These are phyloP conservation scores for Scotopteryx bipunctaria DNA, from an alignment of 2,888 invertebrate genomes.

Conservation along the genomic window DNA sequence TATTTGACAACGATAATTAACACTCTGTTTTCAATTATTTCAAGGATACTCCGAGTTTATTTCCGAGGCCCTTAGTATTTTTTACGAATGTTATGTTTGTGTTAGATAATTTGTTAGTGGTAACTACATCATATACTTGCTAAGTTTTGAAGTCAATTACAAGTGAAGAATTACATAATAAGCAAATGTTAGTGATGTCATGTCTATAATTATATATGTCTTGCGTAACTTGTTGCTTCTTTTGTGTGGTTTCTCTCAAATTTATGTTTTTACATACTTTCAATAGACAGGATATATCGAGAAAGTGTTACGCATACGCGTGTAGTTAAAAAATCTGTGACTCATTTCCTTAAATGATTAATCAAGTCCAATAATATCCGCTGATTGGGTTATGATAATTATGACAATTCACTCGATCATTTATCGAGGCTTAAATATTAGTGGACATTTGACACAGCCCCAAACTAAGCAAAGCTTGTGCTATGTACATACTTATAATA, in stretches of 20 bases:
- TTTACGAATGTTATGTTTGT: slow-evolving; percentile 1
- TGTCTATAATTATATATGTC: slow-evolving; percentile 44
- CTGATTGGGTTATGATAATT: slow-evolving; percentile 44
- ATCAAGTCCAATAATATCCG: slow-evolving; percentile 46
- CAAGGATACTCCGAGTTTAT: not conserved
- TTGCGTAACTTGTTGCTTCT: slow-evolving; percentile 42
- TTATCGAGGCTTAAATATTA: slow-evolving; percentile 40
- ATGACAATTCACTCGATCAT: slow-evolving; percentile 47
- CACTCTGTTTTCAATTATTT: not conserved
- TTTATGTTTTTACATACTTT: slow-evolving; percentile 15
- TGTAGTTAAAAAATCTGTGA: slow-evolving; percentile 37
- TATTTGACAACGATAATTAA: not conserved
- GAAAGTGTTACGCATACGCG: slow-evolving; percentile 29
- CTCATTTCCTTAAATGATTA: slow-evolving; percentile 52
- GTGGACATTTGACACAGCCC: slow-evolving; percentile 22
- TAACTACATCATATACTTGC: slow-evolving; percentile 29
- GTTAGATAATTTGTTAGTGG: slow-evolving; percentile 23
- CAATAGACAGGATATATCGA: slow-evolving; percentile 19
- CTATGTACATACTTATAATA: no score
- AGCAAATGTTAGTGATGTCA: slow-evolving; percentile 47
- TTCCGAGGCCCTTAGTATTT: not conserved
- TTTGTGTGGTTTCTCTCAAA: slow-evolving; percentile 28
- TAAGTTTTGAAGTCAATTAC: slow-evolving; percentile 39
- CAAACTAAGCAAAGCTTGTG: no score
- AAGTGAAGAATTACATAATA: slow-evolving; percentile 43